Percentiles rank a stretch among this genome's conserved stretches.
phyloP scores from a whole-genome alignment of 2,888 invertebrate genomes.

The Villa cingulata region DNA sequence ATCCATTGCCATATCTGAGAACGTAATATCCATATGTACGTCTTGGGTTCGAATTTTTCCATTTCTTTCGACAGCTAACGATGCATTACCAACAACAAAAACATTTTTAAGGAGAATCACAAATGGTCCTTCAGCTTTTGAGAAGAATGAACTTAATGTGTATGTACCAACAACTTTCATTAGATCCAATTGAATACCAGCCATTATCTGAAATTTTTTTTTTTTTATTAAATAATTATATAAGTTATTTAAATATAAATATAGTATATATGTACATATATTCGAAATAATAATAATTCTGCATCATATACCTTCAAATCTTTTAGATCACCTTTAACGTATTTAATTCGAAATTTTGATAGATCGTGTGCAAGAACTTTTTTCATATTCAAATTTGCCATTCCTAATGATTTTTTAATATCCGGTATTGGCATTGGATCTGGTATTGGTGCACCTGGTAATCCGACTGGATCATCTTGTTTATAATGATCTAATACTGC shows the following conservation, averaged over 20 bases:
- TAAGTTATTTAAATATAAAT: background rate
- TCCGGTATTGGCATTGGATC: constrained; percentile 71
- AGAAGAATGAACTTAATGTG: constrained; percentile 57
- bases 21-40: constrained; percentile 65
- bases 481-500: constrained; percentile 64
- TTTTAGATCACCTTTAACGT: constrained; percentile 56
- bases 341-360: constrained; percentile 61
- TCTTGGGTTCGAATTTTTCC: constrained; percentile 65
- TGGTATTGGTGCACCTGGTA: constrained; percentile 66
- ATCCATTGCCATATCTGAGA: constrained; percentile 61
- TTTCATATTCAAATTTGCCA: constrained; percentile 55
- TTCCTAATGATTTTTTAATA: constrained; percentile 55
- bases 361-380: constrained; percentile 60
- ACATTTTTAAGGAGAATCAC: constrained; percentile 61
- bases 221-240: background rate
- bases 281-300: too few relatives aligned
- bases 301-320: constrained; percentile 49
- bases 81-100: constrained; percentile 51
- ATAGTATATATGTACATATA: background rate
- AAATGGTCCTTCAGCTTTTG: constrained; percentile 59
- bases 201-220: constrained; percentile 45
- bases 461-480: constrained; percentile 61
- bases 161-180: constrained; percentile 63
- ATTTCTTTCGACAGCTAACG: constrained; percentile 55
- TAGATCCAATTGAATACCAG: constrained; percentile 54